phyloP scores from a whole-genome alignment of 2,113 vertebrate genomes.

The Meleagris gallopavo region DNA sequence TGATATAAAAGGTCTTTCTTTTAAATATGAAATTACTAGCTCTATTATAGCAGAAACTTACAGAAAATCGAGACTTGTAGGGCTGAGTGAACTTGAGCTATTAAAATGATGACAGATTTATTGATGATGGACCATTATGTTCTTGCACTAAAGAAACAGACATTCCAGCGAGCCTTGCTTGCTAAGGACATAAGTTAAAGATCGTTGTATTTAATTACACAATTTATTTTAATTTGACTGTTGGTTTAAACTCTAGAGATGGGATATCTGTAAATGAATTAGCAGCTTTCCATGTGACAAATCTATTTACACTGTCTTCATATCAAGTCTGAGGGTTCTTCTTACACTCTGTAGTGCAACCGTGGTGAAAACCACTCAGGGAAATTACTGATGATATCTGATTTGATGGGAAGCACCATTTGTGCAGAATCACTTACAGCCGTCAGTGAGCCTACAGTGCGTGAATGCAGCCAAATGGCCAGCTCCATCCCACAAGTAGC shows the following conservation, averaged over 20 bases:
- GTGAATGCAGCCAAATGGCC: neutral
- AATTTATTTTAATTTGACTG: neutral
- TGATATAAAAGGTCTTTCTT: neutral
- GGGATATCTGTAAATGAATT: neutral
- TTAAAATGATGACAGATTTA: conserved; percentile 55
- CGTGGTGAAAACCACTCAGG: neutral
- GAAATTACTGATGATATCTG: neutral
- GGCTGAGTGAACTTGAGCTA: conserved; percentile 53
- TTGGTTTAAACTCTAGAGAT: neutral
- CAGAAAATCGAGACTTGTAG: neutral
- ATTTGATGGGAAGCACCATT: neutral
- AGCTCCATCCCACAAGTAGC: neutral
- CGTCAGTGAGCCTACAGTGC: neutral
- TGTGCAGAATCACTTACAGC: neutral
- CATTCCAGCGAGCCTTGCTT: neutral
- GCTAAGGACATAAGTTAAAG: neutral
- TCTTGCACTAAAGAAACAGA: neutral
- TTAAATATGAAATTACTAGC: conserved; percentile 52
- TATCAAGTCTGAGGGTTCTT: neutral
- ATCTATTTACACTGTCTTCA: neutral
- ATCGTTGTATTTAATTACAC: neutral
- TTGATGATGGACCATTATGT: neutral
- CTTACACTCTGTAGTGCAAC: neutral
- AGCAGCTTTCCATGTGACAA: neutral
- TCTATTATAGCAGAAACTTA: conserved; percentile 41